phyloP scores from a whole-genome alignment of 2,888 invertebrate genomes.

The Pyrrhosoma nymphula region DNA sequence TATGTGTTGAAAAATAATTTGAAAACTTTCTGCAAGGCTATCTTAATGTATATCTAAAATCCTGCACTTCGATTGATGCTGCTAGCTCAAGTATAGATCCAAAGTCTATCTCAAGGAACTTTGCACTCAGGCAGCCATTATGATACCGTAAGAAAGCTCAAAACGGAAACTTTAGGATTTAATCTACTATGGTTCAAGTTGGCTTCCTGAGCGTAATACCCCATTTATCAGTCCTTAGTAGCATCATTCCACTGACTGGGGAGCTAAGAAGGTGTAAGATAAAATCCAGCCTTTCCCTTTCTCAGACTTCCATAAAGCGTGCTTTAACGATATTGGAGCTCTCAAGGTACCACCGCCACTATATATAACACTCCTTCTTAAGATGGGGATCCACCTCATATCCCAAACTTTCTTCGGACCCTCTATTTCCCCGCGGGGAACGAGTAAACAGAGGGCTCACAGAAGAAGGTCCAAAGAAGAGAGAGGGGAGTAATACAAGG shows the following conservation, averaged over 20 bases:
- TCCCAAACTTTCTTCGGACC: background rate
- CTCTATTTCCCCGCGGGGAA: background rate
- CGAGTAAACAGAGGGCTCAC: background rate
- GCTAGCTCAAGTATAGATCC: too few relatives aligned
- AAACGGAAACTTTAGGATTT: too few relatives aligned
- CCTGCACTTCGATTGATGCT: background rate
- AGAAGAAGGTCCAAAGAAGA: background rate
- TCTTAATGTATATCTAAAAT: background rate
- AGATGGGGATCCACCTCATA: background rate
- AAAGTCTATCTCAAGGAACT: too few relatives aligned
- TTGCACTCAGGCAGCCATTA: too few relatives aligned
- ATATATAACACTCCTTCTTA: background rate
- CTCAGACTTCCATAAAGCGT: background rate
- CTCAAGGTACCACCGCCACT: background rate
- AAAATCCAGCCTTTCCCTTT: background rate
- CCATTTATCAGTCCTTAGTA: background rate
- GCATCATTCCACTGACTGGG: background rate
- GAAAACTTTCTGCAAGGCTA: background rate
- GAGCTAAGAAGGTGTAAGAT: background rate
- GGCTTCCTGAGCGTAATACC: background rate
- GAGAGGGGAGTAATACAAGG: background rate
- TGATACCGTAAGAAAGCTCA: too few relatives aligned
- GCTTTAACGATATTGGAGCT: background rate
- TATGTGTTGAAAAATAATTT: too few relatives aligned
- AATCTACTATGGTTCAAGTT: too few relatives aligned